Evolutionary conservation across 2,113 vertebrate genomes (phyloP), one percentile per base, ranked within the genome.

Genomic region (Chauna torquata): DNA sequence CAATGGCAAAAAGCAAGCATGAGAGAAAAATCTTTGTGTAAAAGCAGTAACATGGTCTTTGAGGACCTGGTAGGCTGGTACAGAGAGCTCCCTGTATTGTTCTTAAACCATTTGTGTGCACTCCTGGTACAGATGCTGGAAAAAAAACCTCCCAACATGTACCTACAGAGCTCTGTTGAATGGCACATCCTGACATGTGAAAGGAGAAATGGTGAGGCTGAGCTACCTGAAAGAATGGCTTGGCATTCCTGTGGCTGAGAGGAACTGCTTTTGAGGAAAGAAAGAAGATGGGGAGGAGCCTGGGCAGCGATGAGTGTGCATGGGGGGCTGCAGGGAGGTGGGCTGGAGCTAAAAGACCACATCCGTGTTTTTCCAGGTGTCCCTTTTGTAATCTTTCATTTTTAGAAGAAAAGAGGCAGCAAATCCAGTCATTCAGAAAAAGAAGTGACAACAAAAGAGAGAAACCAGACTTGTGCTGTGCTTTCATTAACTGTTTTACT

Each of bases 311-410:
- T 70, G 79, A 47, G 65, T 30, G 30, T 80, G 54, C 0, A 0
- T 6, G n/a, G 32, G 18, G 23, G 30, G 1, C 16, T 52, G 62
- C 25, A 28, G 72, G 75, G 68, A 75, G 87, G 66, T 52, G 84
- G 88, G 87, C 96, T 97, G 96, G 76, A 95, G 93, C 92, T 86
- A 55, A 97, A 92, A 97, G 96, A 96, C 92, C 87, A 87, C 92
- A 96, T 98, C 97, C 82, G 9, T 97, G 97, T 98, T 98, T 96
- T 98, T 97, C 98, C 98, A 98, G 98, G 97, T 99, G 98, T 97
- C 96, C 95, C 97, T 96, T 98, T 98, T 98, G 97, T 98, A 97
- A 97, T 98, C 96, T 94, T 92, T 95, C 96, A 79, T 97, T 97
- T 97, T 97, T 96, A 82, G 70, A 86, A 90, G 54, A 82, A 81